Percentiles rank a stretch among this genome's conserved stretches.
These are phyloP conservation scores for Corella eumyota DNA, from an alignment of 23 tunicate species.

Conservation along the genomic window DNA sequence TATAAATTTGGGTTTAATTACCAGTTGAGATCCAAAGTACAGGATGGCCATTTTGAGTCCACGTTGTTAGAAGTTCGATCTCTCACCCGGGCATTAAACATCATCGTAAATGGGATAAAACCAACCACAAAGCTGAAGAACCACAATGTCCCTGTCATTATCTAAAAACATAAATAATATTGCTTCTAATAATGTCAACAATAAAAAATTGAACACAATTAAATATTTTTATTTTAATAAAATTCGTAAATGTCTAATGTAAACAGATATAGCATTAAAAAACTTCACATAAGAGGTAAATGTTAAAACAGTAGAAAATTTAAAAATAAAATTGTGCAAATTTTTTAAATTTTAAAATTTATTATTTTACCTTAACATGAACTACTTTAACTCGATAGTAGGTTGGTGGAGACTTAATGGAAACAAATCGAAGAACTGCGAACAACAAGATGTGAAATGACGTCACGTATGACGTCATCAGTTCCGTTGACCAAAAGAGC, in stretches of 20 bases:
- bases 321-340: no score
- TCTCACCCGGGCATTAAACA: background rate
- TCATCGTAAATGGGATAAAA: conserved; percentile 5
- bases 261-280: no score
- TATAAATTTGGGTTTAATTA: no score
- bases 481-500: conserved; percentile 22
- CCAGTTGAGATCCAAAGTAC: conserved; percentile 6
- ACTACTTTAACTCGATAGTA: conserved; percentile 8
- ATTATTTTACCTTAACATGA: conserved; percentile 15
- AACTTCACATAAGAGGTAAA: no score
- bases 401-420: conserved; percentile 10
- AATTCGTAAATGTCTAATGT: no score
- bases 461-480: conserved; percentile 42
- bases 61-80: background rate
- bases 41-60: conserved; percentile 16
- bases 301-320: no score
- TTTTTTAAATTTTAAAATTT: no score
- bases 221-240: no score
- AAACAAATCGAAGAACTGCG: conserved; percentile 22
- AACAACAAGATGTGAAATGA: conserved; percentile 36
- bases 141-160: background rate
- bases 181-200: no score
- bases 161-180: background rate
- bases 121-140: conserved; percentile 3
- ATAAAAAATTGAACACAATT: no score